phyloP scores from a whole-genome alignment of 2,888 invertebrate genomes.

The Dichetophora obliterata region DNA sequence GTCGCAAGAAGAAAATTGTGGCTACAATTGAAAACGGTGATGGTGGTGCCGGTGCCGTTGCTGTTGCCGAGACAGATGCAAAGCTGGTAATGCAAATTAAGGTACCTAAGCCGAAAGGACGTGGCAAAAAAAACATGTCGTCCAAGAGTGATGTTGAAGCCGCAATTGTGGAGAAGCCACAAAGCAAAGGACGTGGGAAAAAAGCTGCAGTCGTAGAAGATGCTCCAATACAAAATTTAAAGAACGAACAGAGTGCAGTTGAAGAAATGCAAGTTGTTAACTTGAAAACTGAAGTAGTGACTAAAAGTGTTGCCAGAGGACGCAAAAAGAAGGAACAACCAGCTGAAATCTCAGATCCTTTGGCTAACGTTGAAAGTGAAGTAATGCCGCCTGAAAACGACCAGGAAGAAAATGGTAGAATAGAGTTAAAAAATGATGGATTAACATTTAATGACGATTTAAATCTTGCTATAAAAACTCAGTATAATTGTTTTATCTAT shows the following conservation, averaged over 20 bases:
- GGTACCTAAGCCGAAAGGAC: constrained; percentile 42
- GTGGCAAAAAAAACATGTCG: constrained; percentile 39
- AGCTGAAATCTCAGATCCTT: constrained; percentile 7
- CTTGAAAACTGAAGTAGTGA: constrained; percentile 1
- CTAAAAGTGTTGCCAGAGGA: constrained; percentile 39
- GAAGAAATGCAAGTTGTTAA: neutral
- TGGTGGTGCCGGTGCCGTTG: too few species aligned
- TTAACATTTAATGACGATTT: neutral
- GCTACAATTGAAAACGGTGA: constrained; percentile 28
- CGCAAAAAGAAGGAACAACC: constrained; percentile 44
- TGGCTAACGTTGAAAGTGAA: neutral
- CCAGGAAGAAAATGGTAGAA: constrained; percentile 6
- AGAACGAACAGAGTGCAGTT: neutral
- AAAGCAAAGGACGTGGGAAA: constrained; percentile 47
- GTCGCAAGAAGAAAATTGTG: constrained; percentile 41
- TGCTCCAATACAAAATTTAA: constrained; percentile 3
- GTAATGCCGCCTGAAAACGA: neutral
- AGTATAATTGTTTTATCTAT: too few species aligned
- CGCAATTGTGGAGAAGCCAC: constrained; percentile 20
- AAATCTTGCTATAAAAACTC: too few species aligned
- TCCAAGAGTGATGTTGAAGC: constrained; percentile 7
- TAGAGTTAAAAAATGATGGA: neutral
- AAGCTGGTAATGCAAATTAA: neutral
- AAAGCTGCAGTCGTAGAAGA: constrained; percentile 33
- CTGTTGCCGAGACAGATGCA: constrained; percentile 26